These are phyloP conservation scores for Lasioglossum vierecki DNA, from an alignment of 2,888 invertebrate genomes.

Conservation along the genomic window DNA sequence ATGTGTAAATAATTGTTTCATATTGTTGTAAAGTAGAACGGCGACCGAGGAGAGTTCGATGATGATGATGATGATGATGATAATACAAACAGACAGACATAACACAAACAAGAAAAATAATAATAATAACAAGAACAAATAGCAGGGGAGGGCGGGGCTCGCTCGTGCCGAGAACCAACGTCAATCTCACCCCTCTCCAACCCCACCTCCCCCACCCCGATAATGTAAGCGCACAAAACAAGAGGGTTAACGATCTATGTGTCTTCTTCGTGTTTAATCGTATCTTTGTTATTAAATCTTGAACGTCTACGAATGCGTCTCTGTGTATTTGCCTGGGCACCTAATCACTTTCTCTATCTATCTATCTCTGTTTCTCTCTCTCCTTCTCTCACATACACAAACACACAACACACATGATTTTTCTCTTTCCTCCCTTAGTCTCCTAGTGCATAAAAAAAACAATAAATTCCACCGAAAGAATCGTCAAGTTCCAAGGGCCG, in stretches of 20 bases:
- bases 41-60: constrained; percentile 52
- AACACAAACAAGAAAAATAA: background rate
- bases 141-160: constrained; percentile 53
- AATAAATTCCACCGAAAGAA: background rate
- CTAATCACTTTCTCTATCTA: constrained; percentile 19
- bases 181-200: constrained; percentile 21
- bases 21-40: constrained; percentile 68
- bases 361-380: background rate
- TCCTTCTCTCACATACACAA: background rate
- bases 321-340: constrained; percentile 61
- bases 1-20: constrained; percentile 74
- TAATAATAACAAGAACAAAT: constrained; percentile 37
- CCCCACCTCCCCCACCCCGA: constrained; percentile 45
- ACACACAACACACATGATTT: background rate
- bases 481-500: background rate
- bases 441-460: background rate
- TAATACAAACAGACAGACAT: background rate
- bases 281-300: constrained; percentile 75
- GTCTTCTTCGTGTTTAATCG: constrained; percentile 78
- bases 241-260: constrained; percentile 72
- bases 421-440: background rate
- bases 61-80: constrained; percentile 21
- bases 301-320: constrained; percentile 65
- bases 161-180: constrained; percentile 39
- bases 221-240: constrained; percentile 79